phyloP scores from a whole-genome alignment of 2,113 vertebrate species.

The Grantiella picta region DNA sequence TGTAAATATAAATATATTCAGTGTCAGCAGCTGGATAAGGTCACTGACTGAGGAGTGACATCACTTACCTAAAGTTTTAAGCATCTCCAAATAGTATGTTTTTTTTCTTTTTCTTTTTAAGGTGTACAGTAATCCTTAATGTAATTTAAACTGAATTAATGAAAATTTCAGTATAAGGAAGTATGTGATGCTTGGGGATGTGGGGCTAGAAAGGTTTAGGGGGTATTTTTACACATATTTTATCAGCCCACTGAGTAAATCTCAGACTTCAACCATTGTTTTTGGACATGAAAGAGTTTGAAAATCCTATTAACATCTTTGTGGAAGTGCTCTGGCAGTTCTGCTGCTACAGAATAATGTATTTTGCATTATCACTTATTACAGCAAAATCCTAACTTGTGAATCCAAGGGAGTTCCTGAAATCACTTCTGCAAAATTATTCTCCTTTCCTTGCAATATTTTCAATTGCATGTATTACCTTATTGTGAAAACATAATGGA shows the following conservation, averaged over 20 bases:
- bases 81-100: neutral
- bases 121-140: neutral
- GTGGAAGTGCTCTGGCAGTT: neutral
- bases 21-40: neutral
- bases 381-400: slow-evolving; percentile 48
- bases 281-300: slow-evolving; percentile 2
- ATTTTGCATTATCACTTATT: slow-evolving; percentile 56
- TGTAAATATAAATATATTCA: neutral
- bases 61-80: neutral
- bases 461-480: neutral
- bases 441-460: slow-evolving; percentile 13
- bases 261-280: slow-evolving; percentile 1
- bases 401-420: slow-evolving; percentile 53
- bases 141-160: slow-evolving; percentile 8
- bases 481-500: slow-evolving; percentile 63
- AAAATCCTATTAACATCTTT: slow-evolving; percentile 40
- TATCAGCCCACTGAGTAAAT: neutral
- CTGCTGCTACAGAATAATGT: neutral
- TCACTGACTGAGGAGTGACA: neutral
- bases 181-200: neutral
- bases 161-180: neutral
- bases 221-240: neutral
- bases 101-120: neutral
- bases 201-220: neutral
- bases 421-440: slow-evolving; percentile 14